Base-by-base conservation (phyloP, 2,888 invertebrate genomes). In the Dyspetes luteomarginatus region DNA sequence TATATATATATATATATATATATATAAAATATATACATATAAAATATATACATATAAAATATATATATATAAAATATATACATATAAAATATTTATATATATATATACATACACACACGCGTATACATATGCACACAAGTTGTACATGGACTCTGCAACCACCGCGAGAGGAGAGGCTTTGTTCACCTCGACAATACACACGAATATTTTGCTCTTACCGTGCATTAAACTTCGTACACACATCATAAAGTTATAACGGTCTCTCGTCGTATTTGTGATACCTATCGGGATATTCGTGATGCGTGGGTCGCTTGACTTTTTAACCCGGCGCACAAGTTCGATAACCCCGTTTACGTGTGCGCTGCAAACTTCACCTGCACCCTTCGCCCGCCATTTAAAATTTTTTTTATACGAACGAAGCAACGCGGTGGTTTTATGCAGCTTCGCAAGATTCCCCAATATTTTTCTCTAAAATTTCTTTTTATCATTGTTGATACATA, bases 181-280 rank as follows among this genome's bases (percentile, higher is more conserved):
- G 90, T 90, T 89, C 90, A 85, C 77, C 81, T 85, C 87, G 85
- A 88, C 89, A 89, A 90, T 90, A 86, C 86, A n/a, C n/a, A 79
- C 85, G 84, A 79, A 83, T 84, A 83, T 83, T 74, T 78, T 74
- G 76, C 78, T 78, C 75, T 79, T 77, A 56, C 65, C 81, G 79
- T 79, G 81, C 76, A 83, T 83, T 84, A 83, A 83, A 84, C 81
- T 80, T 62, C 72, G 64, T 81, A 84, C 80, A 84, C 83, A 82
- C 81, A 84, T 83, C 84, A 84, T 84, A 82, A 84, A 84, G 83
- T 83, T 82, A 83, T 84, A 84, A 84, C 84, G 83, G 84, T 82
- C 74, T 67, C 75, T 72, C 84, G 75, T 82, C 79, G 84, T 84
- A 84, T 81, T 82, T 84, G 82, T 84, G 84, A 84, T 84, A 83